Evolutionary conservation across 2,888 invertebrate genomes (phyloP).

Genomic region (Drosophila helvetica): DNA sequence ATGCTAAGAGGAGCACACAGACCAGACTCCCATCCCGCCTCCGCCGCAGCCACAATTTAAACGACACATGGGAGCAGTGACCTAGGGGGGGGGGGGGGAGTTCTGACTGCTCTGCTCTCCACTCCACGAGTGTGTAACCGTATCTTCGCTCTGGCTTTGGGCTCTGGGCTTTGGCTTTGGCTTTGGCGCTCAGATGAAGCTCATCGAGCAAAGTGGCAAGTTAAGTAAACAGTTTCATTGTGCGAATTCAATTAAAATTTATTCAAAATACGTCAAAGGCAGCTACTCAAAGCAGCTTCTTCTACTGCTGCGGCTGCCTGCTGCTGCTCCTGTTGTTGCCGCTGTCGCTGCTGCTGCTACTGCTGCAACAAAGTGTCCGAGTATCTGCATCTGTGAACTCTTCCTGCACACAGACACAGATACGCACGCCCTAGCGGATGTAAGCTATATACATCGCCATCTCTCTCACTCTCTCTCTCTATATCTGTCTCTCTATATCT

Average conservation of each 20-base stretch:
- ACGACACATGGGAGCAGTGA: slow-evolving; percentile 5
- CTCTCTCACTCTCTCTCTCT: slow-evolving; percentile 6
- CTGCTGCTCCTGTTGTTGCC: slow-evolving; percentile 29
- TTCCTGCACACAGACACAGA: slow-evolving; percentile 14
- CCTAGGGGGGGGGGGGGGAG: not conserved
- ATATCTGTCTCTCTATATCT: not conserved
- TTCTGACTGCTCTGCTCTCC: not conserved
- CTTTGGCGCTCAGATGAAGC: slow-evolving; percentile 57
- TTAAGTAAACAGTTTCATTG: slow-evolving; percentile 83
- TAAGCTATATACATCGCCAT: slow-evolving; percentile 2
- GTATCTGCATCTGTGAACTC: slow-evolving; percentile 57
- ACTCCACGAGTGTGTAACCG: slow-evolving; percentile 23
- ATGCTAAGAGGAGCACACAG: slow-evolving; percentile 41
- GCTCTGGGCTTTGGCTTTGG: slow-evolving; percentile 2
- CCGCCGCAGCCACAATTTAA: not conserved
- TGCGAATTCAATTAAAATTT: slow-evolving; percentile 83
- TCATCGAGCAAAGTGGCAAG: slow-evolving; percentile 82
- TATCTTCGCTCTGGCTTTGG: slow-evolving; percentile 38
- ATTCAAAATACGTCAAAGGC: slow-evolving; percentile 82
- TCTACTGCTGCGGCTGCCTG: not conserved
- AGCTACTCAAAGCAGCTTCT: slow-evolving; percentile 67
- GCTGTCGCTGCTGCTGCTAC: slow-evolving; percentile 32
- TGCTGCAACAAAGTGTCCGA: slow-evolving; percentile 44
- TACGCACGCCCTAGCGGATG: slow-evolving; percentile 8
- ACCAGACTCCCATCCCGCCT: slow-evolving; percentile 10